These are phyloP conservation scores for Drosophila hamatofila DNA, from an alignment of 2,888 invertebrate species.

Conservation along the genomic window DNA sequence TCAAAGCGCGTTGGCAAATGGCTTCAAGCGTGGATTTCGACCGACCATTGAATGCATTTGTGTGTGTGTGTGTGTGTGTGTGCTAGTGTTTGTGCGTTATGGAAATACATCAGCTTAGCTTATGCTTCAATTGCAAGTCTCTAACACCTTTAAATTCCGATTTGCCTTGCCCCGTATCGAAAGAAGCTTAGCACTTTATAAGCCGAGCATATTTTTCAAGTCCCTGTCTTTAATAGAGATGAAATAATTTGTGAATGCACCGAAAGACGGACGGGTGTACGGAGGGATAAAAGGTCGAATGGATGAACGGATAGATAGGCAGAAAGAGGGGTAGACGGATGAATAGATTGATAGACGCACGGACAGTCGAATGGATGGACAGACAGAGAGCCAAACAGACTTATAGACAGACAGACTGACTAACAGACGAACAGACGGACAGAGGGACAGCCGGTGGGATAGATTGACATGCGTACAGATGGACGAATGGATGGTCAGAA, in stretches of 20 bases:
- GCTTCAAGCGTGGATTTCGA: slow-evolving; percentile 32
- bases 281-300: neutral
- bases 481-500: too few species aligned
- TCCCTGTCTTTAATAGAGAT: neutral
- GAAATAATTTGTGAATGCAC: neutral
- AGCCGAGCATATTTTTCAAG: neutral
- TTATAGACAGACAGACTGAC: too few species aligned
- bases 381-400: too few species aligned
- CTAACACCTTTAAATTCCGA: too few species aligned
- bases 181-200: neutral
- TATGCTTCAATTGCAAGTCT: neutral
- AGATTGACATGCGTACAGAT: too few species aligned
- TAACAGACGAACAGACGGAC: too few species aligned
- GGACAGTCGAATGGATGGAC: too few species aligned
- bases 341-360: neutral
- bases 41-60: slow-evolving; percentile 26
- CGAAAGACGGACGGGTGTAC: neutral
- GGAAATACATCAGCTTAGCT: neutral
- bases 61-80: neutral
- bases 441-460: too few species aligned
- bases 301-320: neutral
- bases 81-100: neutral
- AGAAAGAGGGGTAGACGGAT: neutral
- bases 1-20: slow-evolving; percentile 36
- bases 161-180: neutral